Evolutionary conservation across 2,113 vertebrate genomes (phyloP).

Genomic region (Zingel zingel): DNA sequence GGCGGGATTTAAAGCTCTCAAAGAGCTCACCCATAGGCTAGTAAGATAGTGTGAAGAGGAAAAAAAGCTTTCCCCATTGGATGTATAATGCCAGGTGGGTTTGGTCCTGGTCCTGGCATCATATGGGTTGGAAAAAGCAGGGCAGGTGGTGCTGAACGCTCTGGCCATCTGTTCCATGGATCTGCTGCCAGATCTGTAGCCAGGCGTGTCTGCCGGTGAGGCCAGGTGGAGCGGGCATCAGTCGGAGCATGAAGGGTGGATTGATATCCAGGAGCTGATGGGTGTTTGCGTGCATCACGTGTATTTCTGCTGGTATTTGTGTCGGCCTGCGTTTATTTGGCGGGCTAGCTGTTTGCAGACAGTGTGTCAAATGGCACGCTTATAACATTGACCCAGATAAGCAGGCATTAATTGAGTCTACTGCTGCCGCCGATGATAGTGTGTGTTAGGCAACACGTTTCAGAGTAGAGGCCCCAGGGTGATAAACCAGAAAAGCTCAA

Average conservation of each 20-base stretch:
- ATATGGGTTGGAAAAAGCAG: constrained; percentile 64
- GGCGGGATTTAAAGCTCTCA: constrained; percentile 27
- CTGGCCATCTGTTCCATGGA: constrained; percentile 76
- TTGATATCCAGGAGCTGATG: constrained; percentile 45
- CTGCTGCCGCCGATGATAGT: not conserved
- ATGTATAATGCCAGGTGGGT: constrained; percentile 49
- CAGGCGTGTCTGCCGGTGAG: constrained; percentile 41
- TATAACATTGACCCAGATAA: constrained; percentile 75
- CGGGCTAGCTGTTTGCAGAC: constrained; percentile 30
- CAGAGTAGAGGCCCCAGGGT: constrained; percentile 23
- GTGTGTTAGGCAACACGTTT: constrained; percentile 39
- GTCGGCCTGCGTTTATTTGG: constrained; percentile 48
- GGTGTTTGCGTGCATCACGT: constrained; percentile 11
- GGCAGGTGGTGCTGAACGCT: constrained; percentile 77
- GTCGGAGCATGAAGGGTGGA: constrained; percentile 77
- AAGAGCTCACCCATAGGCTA: constrained; percentile 41
- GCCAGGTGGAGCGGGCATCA: constrained; percentile 68
- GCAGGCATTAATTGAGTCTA: constrained; percentile 34
- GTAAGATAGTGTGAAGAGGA: not conserved
- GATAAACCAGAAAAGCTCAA: constrained; percentile 14
- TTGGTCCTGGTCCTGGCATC: constrained; percentile 56
- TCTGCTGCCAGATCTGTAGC: constrained; percentile 68
- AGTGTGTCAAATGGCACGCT: constrained; percentile 37
- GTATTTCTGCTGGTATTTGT: constrained; percentile 4
- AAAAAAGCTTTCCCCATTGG: constrained; percentile 47